Conservation (phyloP, 1,140 invertebrate species). For the Samia ricini region DNA sequence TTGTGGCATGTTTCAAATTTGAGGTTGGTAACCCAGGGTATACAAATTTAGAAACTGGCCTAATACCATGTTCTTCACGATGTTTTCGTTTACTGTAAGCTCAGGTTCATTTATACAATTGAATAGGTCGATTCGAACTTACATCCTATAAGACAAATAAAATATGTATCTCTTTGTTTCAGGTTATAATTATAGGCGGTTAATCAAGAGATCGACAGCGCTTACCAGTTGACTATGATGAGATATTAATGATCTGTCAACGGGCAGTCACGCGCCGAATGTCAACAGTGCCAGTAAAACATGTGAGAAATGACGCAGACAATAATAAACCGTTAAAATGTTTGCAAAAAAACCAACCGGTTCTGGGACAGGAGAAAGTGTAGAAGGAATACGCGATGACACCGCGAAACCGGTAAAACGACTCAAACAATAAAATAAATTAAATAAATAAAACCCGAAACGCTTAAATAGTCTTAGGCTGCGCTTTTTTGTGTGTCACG, state of each 20-base stretch:
- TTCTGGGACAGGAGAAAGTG: slow-evolving; percentile 64
- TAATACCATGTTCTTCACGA: too few species aligned
- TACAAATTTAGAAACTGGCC: too few species aligned
- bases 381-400: slow-evolving; percentile 65
- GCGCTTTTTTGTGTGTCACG: slow-evolving; percentile 58
- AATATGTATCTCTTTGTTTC: neutral
- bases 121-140: too few species aligned
- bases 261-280: neutral
- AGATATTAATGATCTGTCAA: neutral
- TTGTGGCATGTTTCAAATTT: too few species aligned
- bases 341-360: neutral
- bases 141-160: neutral
- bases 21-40: too few species aligned
- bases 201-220: neutral
- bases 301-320: neutral
- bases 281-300: neutral
- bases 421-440: slow-evolving; percentile 57
- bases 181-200: neutral
- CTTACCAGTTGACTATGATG: neutral
- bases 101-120: too few species aligned
- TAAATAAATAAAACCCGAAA: slow-evolving; percentile 1
- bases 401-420: slow-evolving; percentile 37
- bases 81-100: too few species aligned
- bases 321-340: neutral
- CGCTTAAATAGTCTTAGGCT: slow-evolving; percentile 37